phyloP scores from a whole-genome alignment of 2,113 vertebrate species.

The Jaculus jaculus region DNA sequence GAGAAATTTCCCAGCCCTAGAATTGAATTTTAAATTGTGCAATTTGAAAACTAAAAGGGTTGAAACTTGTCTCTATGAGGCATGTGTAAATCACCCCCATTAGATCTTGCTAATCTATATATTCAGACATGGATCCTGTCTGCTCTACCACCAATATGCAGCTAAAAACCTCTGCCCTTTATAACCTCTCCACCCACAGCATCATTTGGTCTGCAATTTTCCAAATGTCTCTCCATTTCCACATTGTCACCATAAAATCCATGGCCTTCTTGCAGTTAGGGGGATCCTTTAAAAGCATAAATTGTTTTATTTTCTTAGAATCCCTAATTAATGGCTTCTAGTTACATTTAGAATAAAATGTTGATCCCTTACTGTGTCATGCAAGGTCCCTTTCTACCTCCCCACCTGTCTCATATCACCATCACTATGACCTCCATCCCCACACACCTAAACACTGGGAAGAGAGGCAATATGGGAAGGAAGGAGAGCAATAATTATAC shows the following conservation, averaged over 20 bases:
- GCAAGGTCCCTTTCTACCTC: background rate
- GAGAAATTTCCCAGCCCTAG: too few species aligned
- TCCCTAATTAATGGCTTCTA: background rate
- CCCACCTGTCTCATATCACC: background rate
- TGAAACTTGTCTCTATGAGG: background rate
- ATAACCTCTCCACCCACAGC: background rate
- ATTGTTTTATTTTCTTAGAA: background rate
- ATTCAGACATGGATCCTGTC: background rate
- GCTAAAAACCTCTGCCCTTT: background rate
- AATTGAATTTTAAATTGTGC: background rate
- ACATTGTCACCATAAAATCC: background rate
- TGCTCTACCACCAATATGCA: background rate
- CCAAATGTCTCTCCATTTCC: background rate
- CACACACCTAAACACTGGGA: too few species aligned
- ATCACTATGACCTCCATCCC: background rate
- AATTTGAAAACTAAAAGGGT: background rate
- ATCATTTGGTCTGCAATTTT: background rate
- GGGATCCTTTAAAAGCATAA: background rate
- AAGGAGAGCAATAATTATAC: background rate
- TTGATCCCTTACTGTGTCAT: background rate
- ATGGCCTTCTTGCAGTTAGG: background rate
- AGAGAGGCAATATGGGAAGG: too few species aligned
- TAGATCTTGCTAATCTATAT: background rate
- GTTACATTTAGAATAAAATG: background rate
- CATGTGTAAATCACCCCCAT: background rate